Evolutionary conservation across 2,888 invertebrate genomes (phyloP), one percentile per base, ranked within the genome.

Genomic region (Ormyrus thymus): DNA sequence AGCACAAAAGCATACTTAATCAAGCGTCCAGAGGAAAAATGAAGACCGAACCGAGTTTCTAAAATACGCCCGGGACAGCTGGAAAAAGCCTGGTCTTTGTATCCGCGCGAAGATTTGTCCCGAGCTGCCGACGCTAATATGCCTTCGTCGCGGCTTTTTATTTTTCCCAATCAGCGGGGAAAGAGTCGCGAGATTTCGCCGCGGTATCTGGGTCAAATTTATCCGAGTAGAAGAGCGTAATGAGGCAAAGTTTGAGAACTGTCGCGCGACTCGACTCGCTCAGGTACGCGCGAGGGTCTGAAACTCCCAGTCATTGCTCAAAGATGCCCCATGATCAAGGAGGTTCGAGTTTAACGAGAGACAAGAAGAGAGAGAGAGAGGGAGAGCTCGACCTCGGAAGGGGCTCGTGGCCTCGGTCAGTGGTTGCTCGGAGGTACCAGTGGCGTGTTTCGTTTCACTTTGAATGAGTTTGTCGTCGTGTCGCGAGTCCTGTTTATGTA

Each of bases 151-250:
- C 29, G 29, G 29, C 29, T 29, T 48, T 69, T 65, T 70, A 53
- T 59, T 71, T 51, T 66, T 53, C 8, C 62, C 66, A 75, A 75
- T 76, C 59, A 59, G 11, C 48, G 66, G n/a, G 29, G 7, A 13
- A 46, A 56, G 9, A 50, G n/a, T 6, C 48, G 45, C n/a, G 64
- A 45, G n/a, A n/a, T 43, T 9, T 51, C 50, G 15, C 29, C 29
- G n/a, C 9, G 13, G 48, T 64, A 80, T 80, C 55, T 77, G 29
- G 77, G 65, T 80, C 70, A 70, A 66, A 80, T 80, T 77, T 56
- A 74, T 66, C 51, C 65, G 56, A 61, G 61, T 70, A 46, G 73
- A 80, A 80, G 62, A 59, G 58, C 65, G 65, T 74, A 80, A 80
- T 68, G 74, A 80, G 69, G 59, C 59, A 64, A 65, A 76, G 69